phyloP scores from a whole-genome alignment of 2,113 vertebrate species.

The Gymnobelideus leadbeateri region DNA sequence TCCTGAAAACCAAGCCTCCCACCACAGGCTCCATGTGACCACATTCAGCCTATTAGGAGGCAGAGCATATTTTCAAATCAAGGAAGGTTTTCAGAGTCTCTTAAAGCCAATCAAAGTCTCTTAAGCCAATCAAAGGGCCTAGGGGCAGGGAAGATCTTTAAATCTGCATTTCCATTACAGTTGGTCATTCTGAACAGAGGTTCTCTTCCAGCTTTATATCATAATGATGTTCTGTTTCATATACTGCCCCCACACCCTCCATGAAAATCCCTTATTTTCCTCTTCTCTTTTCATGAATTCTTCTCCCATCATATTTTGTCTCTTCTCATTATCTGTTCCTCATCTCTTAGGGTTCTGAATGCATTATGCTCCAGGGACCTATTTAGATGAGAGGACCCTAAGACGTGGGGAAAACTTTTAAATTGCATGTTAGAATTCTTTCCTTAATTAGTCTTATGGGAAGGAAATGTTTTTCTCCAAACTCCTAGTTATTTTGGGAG shows the following conservation, averaged over 20 bases:
- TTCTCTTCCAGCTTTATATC: neutral
- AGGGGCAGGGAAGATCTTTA: too few relatives aligned
- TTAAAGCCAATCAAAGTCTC: too few relatives aligned
- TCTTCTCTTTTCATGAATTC: neutral
- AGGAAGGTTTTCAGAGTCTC: too few relatives aligned
- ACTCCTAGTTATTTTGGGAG: neutral
- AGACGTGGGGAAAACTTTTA: neutral
- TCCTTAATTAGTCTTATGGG: conserved; percentile 8
- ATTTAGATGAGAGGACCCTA: neutral
- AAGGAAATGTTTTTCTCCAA: neutral
- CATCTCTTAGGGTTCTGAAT: neutral
- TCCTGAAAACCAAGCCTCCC: too few relatives aligned
- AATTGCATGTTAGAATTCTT: neutral
- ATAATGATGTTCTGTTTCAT: neutral
- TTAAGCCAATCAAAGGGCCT: too few relatives aligned
- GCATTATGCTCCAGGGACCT: neutral
- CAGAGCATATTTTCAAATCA: too few relatives aligned
- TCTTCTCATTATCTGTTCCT: neutral
- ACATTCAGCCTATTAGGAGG: too few relatives aligned
- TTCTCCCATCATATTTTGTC: neutral
- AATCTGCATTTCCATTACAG: too few relatives aligned
- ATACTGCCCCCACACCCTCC: neutral
- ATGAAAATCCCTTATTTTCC: neutral
- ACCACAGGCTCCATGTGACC: too few relatives aligned
- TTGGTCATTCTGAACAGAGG: neutral